phyloP scores from a whole-genome alignment of 2,113 vertebrate species.

The Saguinus midas region DNA sequence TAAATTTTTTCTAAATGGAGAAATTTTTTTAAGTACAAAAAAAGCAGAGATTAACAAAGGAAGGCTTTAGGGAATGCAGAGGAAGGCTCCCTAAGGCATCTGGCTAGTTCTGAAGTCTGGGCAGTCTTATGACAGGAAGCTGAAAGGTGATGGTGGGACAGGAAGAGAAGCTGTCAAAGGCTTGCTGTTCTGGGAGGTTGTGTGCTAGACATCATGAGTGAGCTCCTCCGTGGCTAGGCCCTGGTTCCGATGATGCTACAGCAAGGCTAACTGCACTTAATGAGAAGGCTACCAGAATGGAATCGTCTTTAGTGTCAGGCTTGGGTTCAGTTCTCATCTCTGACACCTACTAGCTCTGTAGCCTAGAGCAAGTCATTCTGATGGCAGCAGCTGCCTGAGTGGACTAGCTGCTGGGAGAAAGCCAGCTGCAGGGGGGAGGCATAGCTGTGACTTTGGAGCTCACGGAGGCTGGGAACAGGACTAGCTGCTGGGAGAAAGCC shows the following conservation, averaged over 20 bases:
- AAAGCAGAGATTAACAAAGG: background rate
- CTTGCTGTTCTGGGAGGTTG: background rate
- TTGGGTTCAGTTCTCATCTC: background rate
- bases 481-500: too few species aligned
- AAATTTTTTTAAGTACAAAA: background rate
- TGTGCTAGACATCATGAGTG: background rate
- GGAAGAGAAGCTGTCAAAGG: background rate
- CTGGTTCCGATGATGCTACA: background rate
- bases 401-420: too few species aligned
- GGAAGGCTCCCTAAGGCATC: background rate
- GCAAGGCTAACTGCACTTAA: background rate
- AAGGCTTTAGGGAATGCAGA: background rate
- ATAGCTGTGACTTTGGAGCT: too few species aligned
- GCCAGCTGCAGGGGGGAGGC: too few species aligned
- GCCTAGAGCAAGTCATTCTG: background rate
- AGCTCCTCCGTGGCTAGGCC: background rate
- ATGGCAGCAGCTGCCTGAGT: too few species aligned
- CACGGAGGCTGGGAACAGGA: too few species aligned
- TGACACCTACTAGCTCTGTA: background rate
- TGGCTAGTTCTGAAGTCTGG: background rate
- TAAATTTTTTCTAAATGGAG: background rate
- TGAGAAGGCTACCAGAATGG: background rate
- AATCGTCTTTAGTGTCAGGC: background rate
- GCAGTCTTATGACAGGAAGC: background rate
- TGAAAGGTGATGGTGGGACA: background rate